phyloP scores from a whole-genome alignment of 2,888 invertebrate species.

The Agrochola circellaris region DNA sequence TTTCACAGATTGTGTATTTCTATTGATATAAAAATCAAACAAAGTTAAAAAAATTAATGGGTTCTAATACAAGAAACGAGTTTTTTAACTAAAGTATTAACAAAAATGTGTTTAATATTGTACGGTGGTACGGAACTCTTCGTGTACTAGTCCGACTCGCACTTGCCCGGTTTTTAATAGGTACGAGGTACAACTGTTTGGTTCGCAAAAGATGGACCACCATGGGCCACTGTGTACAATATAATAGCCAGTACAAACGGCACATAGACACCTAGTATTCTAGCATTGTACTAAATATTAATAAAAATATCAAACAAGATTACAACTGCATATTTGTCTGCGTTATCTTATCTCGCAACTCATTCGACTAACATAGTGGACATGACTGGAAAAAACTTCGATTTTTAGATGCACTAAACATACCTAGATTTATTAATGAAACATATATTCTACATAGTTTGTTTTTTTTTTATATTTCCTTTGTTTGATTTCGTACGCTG shows the following conservation, averaged over 20 bases:
- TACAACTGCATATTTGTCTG: constrained; percentile 59
- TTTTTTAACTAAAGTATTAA: no score
- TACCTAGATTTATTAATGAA: neutral
- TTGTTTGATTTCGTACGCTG: neutral
- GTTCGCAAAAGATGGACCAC: neutral
- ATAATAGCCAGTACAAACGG: neutral
- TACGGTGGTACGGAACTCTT: no score
- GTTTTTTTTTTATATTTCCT: neutral
- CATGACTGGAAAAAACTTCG: constrained; percentile 32
- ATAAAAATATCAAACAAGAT: constrained; percentile 61
- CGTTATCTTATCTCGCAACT: constrained; percentile 53
- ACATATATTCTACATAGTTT: neutral
- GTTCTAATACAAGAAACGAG: no score
- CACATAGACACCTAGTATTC: neutral
- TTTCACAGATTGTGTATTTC: no score
- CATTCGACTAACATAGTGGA: constrained; percentile 50
- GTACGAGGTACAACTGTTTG: neutral
- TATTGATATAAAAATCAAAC: no score
- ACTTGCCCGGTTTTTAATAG: no score
- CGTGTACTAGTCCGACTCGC: no score
- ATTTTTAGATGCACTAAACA: constrained; percentile 34
- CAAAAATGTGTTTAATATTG: no score
- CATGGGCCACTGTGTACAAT: neutral
- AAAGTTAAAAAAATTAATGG: no score
- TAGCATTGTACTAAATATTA: constrained; percentile 39